A percentile compares a stretch with the other conserved stretches of the same genome.
phyloP scores from a whole-genome alignment of 2,113 vertebrate genomes.

The Miniopterus natalensis region DNA sequence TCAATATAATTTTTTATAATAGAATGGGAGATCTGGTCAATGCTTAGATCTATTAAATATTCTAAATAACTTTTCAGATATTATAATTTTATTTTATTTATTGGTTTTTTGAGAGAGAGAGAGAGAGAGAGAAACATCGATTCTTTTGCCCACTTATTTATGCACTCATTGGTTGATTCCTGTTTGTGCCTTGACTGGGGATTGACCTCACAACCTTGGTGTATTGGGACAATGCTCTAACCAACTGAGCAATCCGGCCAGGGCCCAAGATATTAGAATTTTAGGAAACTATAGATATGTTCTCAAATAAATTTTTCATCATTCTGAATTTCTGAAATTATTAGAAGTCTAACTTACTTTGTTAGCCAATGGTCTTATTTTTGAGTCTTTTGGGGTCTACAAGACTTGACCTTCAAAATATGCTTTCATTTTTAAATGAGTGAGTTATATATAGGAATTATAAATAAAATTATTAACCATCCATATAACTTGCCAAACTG shows the following conservation, averaged over 20 bases:
- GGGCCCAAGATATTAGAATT: not conserved
- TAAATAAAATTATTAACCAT: not conserved
- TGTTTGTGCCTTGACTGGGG: not conserved
- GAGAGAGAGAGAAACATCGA: not conserved
- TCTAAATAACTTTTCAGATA: not conserved
- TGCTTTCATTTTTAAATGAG: constrained; percentile 30
- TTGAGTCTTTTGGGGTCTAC: not conserved
- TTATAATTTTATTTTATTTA: not conserved
- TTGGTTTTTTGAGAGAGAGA: not conserved
- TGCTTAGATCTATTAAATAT: not conserved
- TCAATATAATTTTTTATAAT: not conserved
- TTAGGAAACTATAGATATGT: not conserved
- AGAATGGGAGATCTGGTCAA: not conserved
- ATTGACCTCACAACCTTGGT: not conserved
- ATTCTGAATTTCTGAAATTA: constrained; percentile 44
- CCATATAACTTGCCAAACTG: not conserved
- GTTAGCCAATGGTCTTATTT: constrained; percentile 5
- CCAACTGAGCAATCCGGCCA: not conserved
- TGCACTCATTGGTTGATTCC: not conserved
- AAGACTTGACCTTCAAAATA: not conserved
- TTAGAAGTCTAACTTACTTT: not conserved
- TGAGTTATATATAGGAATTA: not conserved
- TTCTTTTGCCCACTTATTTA: not conserved
- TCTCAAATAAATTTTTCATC: constrained; percentile 15
- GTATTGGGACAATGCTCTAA: not conserved